These are phyloP conservation scores for Perccottus glenii DNA, from an alignment of 2,113 vertebrate species.

Conservation along the genomic window DNA sequence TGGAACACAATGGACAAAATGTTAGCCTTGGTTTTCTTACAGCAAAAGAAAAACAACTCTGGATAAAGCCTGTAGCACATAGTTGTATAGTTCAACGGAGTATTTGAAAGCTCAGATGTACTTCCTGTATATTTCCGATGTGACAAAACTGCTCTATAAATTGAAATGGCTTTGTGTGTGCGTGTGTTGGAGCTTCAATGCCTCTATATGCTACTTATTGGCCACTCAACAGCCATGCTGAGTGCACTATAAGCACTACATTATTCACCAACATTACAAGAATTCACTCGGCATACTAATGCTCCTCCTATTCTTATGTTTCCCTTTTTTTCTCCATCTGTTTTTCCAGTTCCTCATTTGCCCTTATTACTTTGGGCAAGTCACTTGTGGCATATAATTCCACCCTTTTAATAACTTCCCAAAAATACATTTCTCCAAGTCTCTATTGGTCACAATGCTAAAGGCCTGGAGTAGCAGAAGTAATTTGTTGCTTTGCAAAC, in stretches of 20 bases:
- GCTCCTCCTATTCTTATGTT: constrained; percentile 11
- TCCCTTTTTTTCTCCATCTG: not conserved
- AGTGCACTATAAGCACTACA: constrained; percentile 21
- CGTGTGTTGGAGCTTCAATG: constrained; percentile 15
- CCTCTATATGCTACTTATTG: constrained; percentile 16
- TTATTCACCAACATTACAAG: constrained; percentile 13
- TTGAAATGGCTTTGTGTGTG: constrained; percentile 19
- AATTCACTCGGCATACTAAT: constrained; percentile 30
- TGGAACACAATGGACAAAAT: constrained; percentile 13
- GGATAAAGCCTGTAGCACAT: constrained; percentile 9
- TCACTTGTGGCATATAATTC: not conserved
- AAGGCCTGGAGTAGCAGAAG: no score
- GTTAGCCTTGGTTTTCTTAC: constrained; percentile 5
- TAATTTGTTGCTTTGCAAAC: no score
- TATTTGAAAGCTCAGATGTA: constrained; percentile 32
- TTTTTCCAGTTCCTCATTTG: not conserved
- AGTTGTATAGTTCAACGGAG: constrained; percentile 30
- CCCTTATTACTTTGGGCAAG: not conserved
- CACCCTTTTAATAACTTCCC: constrained; percentile 25
- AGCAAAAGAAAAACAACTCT: constrained; percentile 19
- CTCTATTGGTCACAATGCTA: no score
- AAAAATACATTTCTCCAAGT: not conserved
- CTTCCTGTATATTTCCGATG: constrained; percentile 26
- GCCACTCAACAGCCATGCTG: constrained; percentile 27
- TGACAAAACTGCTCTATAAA: constrained; percentile 16